Percentiles rank a stretch among this genome's conserved stretches.
Conservation (phyloP, 1,140 invertebrate genomes). For the Brachionus koreanus region DNA sequence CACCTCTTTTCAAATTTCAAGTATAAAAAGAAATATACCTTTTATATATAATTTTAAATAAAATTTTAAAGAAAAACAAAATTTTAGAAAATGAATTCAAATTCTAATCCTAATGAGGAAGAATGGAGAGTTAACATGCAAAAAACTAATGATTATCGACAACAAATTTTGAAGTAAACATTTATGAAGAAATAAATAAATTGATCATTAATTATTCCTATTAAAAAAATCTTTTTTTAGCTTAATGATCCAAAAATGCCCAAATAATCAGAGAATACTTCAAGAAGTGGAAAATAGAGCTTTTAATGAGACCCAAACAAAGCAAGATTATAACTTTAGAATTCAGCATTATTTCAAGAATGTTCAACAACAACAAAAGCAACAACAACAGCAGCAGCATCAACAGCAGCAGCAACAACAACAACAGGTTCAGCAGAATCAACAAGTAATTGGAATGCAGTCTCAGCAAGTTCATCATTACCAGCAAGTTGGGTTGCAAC, state of each 20-base stretch:
- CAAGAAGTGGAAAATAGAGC: background rate
- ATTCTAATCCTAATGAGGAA: background rate
- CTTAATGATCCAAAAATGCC: background rate
- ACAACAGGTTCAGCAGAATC: background rate
- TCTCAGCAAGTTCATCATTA: background rate
- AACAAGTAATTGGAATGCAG: constrained; percentile 6
- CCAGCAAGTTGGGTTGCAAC: background rate
- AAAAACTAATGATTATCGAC: constrained; percentile 6
- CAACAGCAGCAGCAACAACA: background rate
- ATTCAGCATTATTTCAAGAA: background rate
- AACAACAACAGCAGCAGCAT: background rate
- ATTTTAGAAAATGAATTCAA: too few relatives aligned
- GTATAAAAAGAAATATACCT: too few relatives aligned
- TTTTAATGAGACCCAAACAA: constrained; percentile 6
- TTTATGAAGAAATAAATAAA: background rate
- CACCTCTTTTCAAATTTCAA: too few relatives aligned
- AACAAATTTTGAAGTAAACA: constrained; percentile 7
- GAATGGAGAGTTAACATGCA: constrained; percentile 29
- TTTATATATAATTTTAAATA: too few relatives aligned
- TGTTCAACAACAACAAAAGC: background rate
- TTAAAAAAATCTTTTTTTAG: background rate
- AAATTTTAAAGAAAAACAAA: too few relatives aligned
- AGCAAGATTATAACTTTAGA: constrained; percentile 1
- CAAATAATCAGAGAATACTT: background rate
- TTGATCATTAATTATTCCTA: background rate